Evolutionary conservation across 2,113 vertebrate genomes (phyloP), one percentile per base, ranked within the genome.

Genomic region (Mellivora capensis): DNA sequence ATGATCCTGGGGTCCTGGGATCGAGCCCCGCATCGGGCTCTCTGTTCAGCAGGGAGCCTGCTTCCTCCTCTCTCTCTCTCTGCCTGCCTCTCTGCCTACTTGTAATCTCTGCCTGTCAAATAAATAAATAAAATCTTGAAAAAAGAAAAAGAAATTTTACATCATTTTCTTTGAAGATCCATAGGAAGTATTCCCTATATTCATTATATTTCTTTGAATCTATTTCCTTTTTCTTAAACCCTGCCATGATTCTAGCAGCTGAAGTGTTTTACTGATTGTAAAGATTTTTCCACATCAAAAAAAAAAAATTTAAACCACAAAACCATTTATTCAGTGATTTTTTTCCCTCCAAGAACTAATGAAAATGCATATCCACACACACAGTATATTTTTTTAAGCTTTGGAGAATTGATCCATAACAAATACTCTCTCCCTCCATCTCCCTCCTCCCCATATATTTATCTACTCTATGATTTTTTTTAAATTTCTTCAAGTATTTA

Each of bases 201-300:
- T 95, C 27, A 90, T 84, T 77, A 59, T 59, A 27, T 62, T 91
- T 17, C 7, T 93, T 80, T 96, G 47, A 34, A 61, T 57, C 64
- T 83, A 15, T 37, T 64, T 82, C 42, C 7, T 89, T 85, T 94
- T 77, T 88, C 18, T 90, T 86, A 94, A 86, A 14, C 61, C 82
- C 37, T 83, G 15, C 52, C 72, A 34, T 61, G 39, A 94, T 59
- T 80, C 29, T 71, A 61, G 93, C 61, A 93, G 47, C 20, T 42
- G 61, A 91, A 80, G 9, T 18, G 17, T 94, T 95, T 82, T 67
- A 87, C 27, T 86, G 59, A 77, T 76, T 94, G 57, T 97, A 96
- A 96, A 84, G 12, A 74, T 72, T 90, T 98, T 97, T 93, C 37
- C 57, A 80, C 21, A 74, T 21, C 52, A 87, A 54, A 92, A 85